These are phyloP conservation scores for Alethe castanea DNA, from an alignment of 2,113 vertebrate species.

Conservation along the genomic window DNA sequence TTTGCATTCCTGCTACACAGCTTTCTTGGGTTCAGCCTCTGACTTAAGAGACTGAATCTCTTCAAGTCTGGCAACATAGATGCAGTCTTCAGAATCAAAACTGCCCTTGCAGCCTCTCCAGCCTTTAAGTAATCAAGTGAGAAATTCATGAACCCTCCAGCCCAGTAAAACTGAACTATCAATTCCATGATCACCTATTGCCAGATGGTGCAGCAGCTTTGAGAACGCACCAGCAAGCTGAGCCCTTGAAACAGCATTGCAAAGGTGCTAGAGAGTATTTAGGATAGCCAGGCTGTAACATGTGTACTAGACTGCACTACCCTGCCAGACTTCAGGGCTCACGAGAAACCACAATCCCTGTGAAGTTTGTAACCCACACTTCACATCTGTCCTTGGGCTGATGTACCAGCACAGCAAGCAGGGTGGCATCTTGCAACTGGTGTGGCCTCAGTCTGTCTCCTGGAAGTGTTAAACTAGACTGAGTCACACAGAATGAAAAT, in stretches of 20 bases:
- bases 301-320: background rate
- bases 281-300: background rate
- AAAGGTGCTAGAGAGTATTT: background rate
- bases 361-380: background rate
- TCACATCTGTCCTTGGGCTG: rapidly evolving
- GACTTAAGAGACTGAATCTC: background rate
- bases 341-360: background rate
- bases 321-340: background rate
- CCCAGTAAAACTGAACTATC: background rate
- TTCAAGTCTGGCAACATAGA: background rate
- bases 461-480: background rate
- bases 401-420: rapidly evolving
- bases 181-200: background rate
- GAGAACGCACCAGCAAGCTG: background rate
- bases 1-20: background rate
- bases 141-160: background rate
- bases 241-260: background rate
- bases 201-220: background rate
- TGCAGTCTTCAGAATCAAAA: background rate
- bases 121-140: background rate
- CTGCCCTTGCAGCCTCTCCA: background rate
- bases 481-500: background rate
- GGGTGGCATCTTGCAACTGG: background rate
- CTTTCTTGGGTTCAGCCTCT: background rate
- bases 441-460: background rate